Conservation (phyloP, 2,113 vertebrate genomes). For the Lonchura striata region DNA sequence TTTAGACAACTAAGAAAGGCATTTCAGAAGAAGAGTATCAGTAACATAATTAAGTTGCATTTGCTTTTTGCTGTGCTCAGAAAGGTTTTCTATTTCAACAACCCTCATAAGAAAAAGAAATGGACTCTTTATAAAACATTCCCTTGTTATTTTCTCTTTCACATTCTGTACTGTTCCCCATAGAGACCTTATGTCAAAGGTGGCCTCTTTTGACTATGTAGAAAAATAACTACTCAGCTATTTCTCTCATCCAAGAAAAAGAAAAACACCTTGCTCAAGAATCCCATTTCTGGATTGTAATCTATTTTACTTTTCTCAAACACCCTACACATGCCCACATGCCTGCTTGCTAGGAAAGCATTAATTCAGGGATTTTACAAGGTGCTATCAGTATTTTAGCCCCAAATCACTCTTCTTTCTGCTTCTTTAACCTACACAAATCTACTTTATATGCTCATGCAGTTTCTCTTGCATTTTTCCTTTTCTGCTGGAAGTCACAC, state of each 20-base stretch:
- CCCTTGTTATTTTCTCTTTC: background rate
- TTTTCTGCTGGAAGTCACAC: background rate
- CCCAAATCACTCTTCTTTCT: background rate
- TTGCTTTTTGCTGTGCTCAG: background rate
- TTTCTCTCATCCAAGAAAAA: conserved; percentile 34
- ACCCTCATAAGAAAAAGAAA: conserved; percentile 3
- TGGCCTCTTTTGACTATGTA: background rate
- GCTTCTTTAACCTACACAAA: background rate
- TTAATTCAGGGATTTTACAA: background rate
- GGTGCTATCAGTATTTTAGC: background rate
- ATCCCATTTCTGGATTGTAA: background rate
- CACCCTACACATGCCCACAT: background rate
- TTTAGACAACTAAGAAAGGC: background rate
- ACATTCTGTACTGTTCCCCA: background rate
- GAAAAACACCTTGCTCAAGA: conserved; percentile 23
- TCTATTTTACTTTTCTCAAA: background rate
- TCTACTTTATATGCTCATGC: background rate
- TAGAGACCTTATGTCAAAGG: background rate
- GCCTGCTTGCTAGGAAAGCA: background rate
- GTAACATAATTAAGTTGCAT: background rate
- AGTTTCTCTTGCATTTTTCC: background rate
- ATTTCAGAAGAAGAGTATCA: background rate
- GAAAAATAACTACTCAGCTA: conserved; percentile 1
- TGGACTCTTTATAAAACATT: background rate
- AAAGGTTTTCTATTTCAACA: background rate